phyloP scores from a whole-genome alignment of 2,888 invertebrate genomes.

The Sialis fuliginosa region DNA sequence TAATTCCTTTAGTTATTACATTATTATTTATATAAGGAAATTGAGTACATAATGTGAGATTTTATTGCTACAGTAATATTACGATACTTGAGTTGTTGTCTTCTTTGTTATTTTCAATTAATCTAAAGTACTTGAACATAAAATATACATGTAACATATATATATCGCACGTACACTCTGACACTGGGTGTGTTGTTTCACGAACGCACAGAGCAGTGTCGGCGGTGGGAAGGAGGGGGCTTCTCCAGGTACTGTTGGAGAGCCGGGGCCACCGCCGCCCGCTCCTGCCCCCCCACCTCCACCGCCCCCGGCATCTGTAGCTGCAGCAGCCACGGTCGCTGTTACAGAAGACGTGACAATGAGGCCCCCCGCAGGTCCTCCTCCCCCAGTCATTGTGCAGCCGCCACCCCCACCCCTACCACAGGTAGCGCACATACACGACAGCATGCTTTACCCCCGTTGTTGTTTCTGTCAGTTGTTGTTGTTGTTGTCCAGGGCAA shows the following conservation, averaged over 20 bases:
- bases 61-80: too few relatives aligned
- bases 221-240: conserved; percentile 9
- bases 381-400: conserved; percentile 9
- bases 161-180: too few relatives aligned
- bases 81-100: too few relatives aligned
- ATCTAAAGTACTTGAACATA: too few relatives aligned
- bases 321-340: conserved; percentile 17
- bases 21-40: too few relatives aligned
- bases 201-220: background rate
- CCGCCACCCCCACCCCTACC: conserved; percentile 10
- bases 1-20: too few relatives aligned
- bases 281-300: conserved; percentile 7
- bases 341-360: conserved; percentile 12
- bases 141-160: too few relatives aligned
- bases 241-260: conserved; percentile 18
- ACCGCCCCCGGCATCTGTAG: conserved; percentile 7
- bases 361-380: conserved; percentile 5
- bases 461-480: background rate
- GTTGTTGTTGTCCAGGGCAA: too few relatives aligned
- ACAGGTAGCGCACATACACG: conserved; percentile 7
- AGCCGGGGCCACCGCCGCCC: conserved; percentile 7
- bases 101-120: too few relatives aligned
- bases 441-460: background rate
- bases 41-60: too few relatives aligned
- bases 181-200: too few relatives aligned